phyloP scores from a whole-genome alignment of 2,113 vertebrate genomes.

The Pollimyrus isidori region DNA sequence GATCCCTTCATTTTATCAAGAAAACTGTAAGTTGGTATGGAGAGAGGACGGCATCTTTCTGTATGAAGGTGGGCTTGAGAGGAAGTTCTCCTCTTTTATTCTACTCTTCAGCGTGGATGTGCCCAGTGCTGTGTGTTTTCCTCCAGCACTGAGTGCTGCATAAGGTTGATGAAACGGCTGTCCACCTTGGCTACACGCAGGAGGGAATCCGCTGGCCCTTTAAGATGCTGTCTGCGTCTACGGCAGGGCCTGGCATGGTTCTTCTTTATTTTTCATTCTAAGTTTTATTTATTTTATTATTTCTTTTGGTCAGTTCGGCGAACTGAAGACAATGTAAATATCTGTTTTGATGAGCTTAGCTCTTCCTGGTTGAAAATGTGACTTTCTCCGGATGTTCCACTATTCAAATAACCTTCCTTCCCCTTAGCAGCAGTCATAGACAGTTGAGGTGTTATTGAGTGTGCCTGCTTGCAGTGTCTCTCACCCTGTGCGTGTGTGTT shows the following conservation, averaged over 20 bases:
- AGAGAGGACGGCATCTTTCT: background rate
- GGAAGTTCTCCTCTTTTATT: background rate
- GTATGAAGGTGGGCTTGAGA: background rate
- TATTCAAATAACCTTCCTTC: background rate
- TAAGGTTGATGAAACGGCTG: background rate
- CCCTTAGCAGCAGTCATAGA: background rate
- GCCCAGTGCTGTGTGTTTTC: background rate
- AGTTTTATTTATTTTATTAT: background rate
- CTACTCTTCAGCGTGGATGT: background rate
- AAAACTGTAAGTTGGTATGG: background rate
- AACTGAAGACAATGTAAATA: background rate
- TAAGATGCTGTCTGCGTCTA: background rate
- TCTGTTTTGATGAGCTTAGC: background rate
- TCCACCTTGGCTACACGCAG: background rate
- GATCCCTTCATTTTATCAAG: background rate
- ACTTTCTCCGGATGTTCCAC: background rate
- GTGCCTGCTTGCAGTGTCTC: background rate
- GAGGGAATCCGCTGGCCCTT: background rate
- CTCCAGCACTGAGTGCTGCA: background rate
- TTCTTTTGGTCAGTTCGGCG: background rate
- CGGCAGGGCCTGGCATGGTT: background rate
- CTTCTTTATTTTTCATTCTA: background rate
- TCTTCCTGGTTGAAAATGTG: background rate
- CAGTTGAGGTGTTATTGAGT: too few species aligned
- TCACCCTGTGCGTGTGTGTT: background rate